These are phyloP conservation scores for Ispidina picta DNA, from an alignment of 2,797 vertebrate genomes.

Conservation along the genomic window DNA sequence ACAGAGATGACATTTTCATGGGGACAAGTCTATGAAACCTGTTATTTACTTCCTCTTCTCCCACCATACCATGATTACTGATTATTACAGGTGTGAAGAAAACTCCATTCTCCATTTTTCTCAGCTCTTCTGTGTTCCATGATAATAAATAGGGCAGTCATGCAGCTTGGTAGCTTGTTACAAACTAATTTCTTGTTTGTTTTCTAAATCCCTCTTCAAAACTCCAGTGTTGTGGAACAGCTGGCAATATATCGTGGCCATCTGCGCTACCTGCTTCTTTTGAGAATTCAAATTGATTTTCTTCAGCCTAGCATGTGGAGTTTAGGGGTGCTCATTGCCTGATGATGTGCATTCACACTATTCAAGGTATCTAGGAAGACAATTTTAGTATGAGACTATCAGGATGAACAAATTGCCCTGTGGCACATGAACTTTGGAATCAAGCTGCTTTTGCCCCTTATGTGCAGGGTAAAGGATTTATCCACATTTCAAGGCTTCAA, in stretches of 20 bases:
- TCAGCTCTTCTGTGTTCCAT: not conserved
- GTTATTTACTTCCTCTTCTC: not conserved
- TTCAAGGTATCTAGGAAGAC: not conserved
- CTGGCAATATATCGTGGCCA: not conserved
- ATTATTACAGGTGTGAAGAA: not conserved
- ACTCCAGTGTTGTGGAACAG: not conserved
- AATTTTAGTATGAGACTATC: not conserved
- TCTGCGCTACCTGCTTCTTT: not conserved
- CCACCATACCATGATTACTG: not conserved
- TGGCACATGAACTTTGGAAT: not conserved
- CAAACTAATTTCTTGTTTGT: not conserved
- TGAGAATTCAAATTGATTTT: conserved; percentile 1
- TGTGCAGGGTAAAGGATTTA: not conserved
- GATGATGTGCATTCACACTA: not conserved
- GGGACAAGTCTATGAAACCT: not conserved
- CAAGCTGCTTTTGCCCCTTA: not conserved
- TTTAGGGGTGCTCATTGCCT: not conserved
- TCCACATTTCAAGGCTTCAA: not conserved
- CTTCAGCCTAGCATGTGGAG: not conserved
- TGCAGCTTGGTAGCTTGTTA: not conserved
- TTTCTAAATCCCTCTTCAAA: not conserved
- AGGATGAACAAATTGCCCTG: not conserved
- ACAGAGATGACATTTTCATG: not conserved
- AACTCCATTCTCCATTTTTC: not conserved
- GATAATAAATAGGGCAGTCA: not conserved